Base-by-base conservation (phyloP, 2,888 invertebrate genomes). In the Tineola bisselliella region DNA sequence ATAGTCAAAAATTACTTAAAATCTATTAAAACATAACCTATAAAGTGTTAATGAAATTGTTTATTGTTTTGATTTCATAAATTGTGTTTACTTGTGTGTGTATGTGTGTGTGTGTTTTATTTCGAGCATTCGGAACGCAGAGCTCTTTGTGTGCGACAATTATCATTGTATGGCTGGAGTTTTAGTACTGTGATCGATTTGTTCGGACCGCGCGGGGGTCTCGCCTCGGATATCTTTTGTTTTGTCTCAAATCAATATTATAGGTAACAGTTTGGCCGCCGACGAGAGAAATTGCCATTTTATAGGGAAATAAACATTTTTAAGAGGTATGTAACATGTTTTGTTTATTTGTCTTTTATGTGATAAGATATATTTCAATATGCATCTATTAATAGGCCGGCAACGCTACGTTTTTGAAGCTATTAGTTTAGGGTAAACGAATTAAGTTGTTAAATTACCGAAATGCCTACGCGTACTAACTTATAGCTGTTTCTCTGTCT, bases 181-280 rank as follows among this genome's bases (percentile, higher is more conserved):
- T 25, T 56, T 33, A 31, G 58, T 18, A 30, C 61, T 44, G 69
- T 71, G 71, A 84, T 86, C 86, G 86, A 86, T 86, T 84, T 74
- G 78, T 74, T 74, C 74, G 78, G 74, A 74, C 74, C 76, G 75
- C 56, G 61, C 43, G 61, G 56, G 61, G 52, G 25, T 25, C 43
- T 18, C 30, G 44, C 59, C 43, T 79, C 71, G 75, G 84, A 84
- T 83, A 81, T 84, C 82, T 86, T 84, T 87, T 86, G 83, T 86
- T 84, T 84, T 84, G 82, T 84, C 79, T 78, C 79, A 76, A 86
- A 86, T 86, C 86, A 86, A 86, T 87, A 87, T 81, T 83, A 83
- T 83, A 25, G 83, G 83, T 52, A 52, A 17, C 52, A 25, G 2
- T 43, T 43, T 10, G 15, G 52, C 52, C 81, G 78, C 77, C 74